Percentiles rank a stretch among this genome's conserved stretches.
Conservation (phyloP, 2,888 invertebrate genomes). For the Epistrophe grossulariae region DNA sequence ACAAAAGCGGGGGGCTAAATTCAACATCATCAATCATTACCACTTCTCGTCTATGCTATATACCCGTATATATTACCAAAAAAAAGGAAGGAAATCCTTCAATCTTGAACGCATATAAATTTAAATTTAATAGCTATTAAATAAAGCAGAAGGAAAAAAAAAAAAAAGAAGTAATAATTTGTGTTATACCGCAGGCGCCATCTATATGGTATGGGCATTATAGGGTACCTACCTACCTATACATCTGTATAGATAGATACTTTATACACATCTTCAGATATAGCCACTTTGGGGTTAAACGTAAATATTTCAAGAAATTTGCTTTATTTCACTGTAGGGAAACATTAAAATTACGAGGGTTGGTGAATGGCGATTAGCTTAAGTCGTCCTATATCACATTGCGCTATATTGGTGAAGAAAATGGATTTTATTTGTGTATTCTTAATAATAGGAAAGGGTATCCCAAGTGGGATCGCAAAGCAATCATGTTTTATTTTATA, state of each 20-base stretch:
- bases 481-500: slow-evolving; percentile 45
- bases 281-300: slow-evolving; percentile 30
- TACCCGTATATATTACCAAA: too few species aligned
- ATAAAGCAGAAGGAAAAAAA: slow-evolving; percentile 27
- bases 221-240: background rate
- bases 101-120: slow-evolving; percentile 56
- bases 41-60: background rate
- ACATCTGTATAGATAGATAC: background rate
- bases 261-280: slow-evolving; percentile 5
- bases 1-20: slow-evolving; percentile 6
- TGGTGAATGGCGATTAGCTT: slow-evolving; percentile 65
- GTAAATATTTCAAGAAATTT: slow-evolving; percentile 46
- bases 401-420: slow-evolving; percentile 5
- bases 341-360: slow-evolving; percentile 59
- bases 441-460: background rate
- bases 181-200: slow-evolving; percentile 47
- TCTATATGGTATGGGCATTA: slow-evolving; percentile 15
- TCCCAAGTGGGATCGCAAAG: slow-evolving; percentile 59
- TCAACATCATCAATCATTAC: slow-evolving; percentile 29
- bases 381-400: slow-evolving; percentile 48
- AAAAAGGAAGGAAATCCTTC: slow-evolving; percentile 34
- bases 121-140: slow-evolving; percentile 49
- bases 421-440: slow-evolving; percentile 14
- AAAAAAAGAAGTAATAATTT: slow-evolving; percentile 53
- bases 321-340: slow-evolving; percentile 61